Conservation (phyloP, 2,888 invertebrate genomes). For the Congeria kusceri region DNA sequence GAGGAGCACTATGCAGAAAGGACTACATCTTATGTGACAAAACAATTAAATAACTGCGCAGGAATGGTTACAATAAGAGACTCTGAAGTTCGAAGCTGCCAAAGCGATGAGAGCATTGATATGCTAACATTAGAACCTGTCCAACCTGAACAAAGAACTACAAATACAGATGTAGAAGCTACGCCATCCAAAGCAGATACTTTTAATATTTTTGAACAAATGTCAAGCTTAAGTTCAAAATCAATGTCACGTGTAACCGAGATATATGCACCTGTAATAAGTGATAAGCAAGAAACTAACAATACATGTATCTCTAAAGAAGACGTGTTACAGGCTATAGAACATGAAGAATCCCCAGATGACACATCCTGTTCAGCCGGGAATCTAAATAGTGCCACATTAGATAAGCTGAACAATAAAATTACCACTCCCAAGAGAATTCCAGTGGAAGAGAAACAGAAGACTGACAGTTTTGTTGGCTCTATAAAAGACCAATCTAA, state of each 20-base stretch:
- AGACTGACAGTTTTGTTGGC: too few relatives aligned
- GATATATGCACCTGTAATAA: neutral
- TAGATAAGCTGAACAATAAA: too few relatives aligned
- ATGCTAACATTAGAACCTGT: too few relatives aligned
- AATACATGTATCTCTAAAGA: neutral
- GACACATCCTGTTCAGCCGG: neutral
- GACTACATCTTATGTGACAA: neutral
- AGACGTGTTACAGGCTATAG: neutral
- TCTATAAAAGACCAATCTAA: too few relatives aligned
- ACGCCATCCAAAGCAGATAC: neutral
- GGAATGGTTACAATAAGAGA: neutral
- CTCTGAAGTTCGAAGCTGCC: neutral
- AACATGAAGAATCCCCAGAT: neutral
- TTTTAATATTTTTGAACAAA: neutral
- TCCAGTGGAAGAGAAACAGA: too few relatives aligned
- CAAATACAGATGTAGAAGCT: neutral
- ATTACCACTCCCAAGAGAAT: too few relatives aligned
- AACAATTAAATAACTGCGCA: neutral
- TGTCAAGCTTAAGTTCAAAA: too few relatives aligned
- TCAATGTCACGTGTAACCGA: too few relatives aligned
- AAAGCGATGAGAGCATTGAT: neutral
- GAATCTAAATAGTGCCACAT: too few relatives aligned
- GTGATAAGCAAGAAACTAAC: neutral
- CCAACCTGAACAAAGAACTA: too few relatives aligned
- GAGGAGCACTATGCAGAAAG: too few relatives aligned